Base-by-base conservation (phyloP, 2,888 invertebrate species). In the Patella ulyssiponensis region DNA sequence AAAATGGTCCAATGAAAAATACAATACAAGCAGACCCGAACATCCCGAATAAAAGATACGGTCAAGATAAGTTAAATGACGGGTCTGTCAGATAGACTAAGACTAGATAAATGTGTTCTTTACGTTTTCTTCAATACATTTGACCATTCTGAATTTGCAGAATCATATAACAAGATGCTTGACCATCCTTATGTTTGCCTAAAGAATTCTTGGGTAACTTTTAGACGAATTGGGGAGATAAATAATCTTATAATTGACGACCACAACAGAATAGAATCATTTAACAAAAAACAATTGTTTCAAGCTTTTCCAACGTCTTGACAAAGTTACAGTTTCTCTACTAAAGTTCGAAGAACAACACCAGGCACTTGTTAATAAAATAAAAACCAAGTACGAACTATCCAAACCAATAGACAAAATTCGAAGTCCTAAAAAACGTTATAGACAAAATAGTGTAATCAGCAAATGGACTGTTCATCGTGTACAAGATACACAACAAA, bases 311-410 rank as follows among this genome's bases (percentile, higher is more conserved):
- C 58, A n/a, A n/a, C n/a, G 58, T 64, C 20, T 64, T 7, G 58
- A 64, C 12, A 64, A n/a, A n/a, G 58, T 64, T n/a, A 64, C 20
- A 5, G 9, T n/a, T 7, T 64, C 58, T 9, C 20, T 64, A 64
- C n/a, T 64, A 17, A n/a, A 64, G 20, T 64, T 64, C 58, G 58
- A 64, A 64, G 58, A 64, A n/a, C 58, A 64, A 64, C 58, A 64
- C 20, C 17, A 64, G n/a, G 4, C 58, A n/a, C 27, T 64, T 64
- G 11, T n/a, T 64, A 5, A n/a, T 27, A 27, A 27, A 27, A 27
- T 27, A n/a, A n/a, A n/a, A n/a, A n/a, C n/a, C n/a, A n/a, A n/a
- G n/a, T n/a, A n/a, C n/a, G n/a, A n/a, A n/a, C n/a, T n/a, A n/a
- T n/a, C n/a, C n/a, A n/a, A n/a, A n/a, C n/a, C n/a, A n/a, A n/a